Evolutionary conservation across 2,888 invertebrate genomes (phyloP), one percentile per base, ranked within the genome.

Genomic region (Acrobasis suavella): DNA sequence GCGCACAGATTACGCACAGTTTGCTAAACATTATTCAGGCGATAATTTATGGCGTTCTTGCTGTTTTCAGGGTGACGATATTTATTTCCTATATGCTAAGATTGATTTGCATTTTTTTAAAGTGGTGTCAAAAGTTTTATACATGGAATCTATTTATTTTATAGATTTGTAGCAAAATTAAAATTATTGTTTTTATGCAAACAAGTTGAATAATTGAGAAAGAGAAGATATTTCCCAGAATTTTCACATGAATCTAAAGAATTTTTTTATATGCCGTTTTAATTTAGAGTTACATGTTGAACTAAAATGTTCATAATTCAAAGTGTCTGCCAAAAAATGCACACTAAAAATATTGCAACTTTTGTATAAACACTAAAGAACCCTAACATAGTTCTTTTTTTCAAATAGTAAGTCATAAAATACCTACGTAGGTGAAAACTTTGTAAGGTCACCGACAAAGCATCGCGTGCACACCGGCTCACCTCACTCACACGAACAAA

Each of bases 401-500:
- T 63, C 63, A 67, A 68, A 66, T 69, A 70, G 70, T 64, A 61
- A 62, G 66, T 62, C 64, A 64, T 66, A 69, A 71, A 69, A 64
- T 68, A 65, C 67, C 65, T 73, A 78, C 75, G 70, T 72, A 75
- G 85, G 83, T 85, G 90, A 91, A 91, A 91, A 88, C 82, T 87
- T 83, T 77, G 82, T 86, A 86, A 87, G 87, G 87, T 87, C 83
- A 83, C 80, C 78, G 80, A 85, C 84, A 85, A 88, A 89, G 85
- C 87, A 86, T 83, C 80, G 73, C 76, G 72, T 80, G 77, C 87
- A 85, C 88, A 88, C 85, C 72, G 77, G 75, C 78, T 80, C 78
- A 78, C 77, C 78, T 74, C 83, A 89, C 90, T 82, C 91, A 91
- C 91, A 89, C 89, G 71, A 75, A 82, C 76, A 83, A 87, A 91